A percentile compares a stretch with the other conserved stretches of the same genome.
phyloP scores from a whole-genome alignment of 2,797 vertebrate genomes.

The Momotus momota region DNA sequence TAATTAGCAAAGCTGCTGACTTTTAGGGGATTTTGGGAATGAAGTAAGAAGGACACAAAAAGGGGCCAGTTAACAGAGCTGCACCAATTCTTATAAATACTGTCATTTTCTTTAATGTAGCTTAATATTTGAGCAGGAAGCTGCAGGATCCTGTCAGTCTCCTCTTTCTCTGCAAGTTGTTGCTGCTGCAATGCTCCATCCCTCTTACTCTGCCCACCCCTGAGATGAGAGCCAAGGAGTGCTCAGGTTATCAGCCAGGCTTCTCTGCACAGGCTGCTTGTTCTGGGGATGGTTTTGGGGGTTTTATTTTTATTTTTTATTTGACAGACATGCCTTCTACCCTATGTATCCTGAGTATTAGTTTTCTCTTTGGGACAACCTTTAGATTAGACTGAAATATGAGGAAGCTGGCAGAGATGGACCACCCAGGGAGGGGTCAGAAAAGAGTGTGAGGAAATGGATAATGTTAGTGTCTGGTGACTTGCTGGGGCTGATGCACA shows the following conservation, averaged over 20 bases:
- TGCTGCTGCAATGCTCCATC: neutral
- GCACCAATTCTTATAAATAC: neutral
- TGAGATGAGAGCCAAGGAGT: neutral
- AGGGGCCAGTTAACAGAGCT: neutral
- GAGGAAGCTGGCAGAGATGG: neutral
- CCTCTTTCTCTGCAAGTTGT: neutral
- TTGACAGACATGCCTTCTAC: neutral
- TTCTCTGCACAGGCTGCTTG: neutral
- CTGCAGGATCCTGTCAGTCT: neutral
- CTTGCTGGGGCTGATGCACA: neutral
- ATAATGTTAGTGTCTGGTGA: neutral
- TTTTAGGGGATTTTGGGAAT: neutral
- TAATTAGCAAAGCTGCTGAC: neutral
- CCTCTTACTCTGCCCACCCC: neutral
- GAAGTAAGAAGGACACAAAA: neutral
- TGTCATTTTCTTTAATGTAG: neutral
- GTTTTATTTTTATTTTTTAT: neutral
- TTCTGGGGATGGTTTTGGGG: neutral
- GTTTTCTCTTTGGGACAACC: neutral
- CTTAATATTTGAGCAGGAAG: neutral
- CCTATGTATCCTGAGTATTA: neutral
- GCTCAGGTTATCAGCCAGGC: neutral
- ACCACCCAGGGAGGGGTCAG: slow-evolving; percentile 30
- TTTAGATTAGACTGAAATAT: neutral
- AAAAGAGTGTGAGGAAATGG: slow-evolving; percentile 45